Evolutionary conservation across 2,888 invertebrate genomes (phyloP), one percentile per base, ranked within the genome.

Genomic region (Elmis aenea): DNA sequence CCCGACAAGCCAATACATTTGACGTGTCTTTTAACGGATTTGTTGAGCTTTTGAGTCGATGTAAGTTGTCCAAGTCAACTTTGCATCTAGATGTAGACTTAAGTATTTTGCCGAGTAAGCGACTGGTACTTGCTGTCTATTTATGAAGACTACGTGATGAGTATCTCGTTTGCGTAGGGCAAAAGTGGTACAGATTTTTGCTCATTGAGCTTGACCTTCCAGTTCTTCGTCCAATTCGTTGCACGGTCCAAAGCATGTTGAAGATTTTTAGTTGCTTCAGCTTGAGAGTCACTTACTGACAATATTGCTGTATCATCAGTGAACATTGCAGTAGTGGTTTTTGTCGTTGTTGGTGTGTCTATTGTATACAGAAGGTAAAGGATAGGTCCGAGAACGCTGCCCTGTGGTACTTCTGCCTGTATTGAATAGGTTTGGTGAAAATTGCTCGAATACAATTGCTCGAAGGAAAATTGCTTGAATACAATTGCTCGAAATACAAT

Each of bases 321-420:
- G 29, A 45, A 47, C 15, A 32, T 37, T 5, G 38, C 32, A 21
- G 43, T 38, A 2, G 26, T 34, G 13, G 41, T 43, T 13, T 31
- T 33, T 29, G 29, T 12, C 30, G 34, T 13, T 28, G 37, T 38
- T 14, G 46, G 50, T 6, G 48, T 23, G 20, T 51, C 45, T 16
- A 43, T 26, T 9, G 46, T 49, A 24, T 45, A 24, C 9, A 31
- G 14, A 6, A 31, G 15, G 14, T 31, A 23, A 4, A 31, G 10
- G 6, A 49, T 33, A 14, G 49, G 50, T 12, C 45, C 45, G 8
- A 51, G 43, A 3, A 46, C 35, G 18, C 45, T 51, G 5, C 49
- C 47, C 35, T 52, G 48, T 3, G 25, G 25, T 11, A 10, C 11
- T 3, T 13, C 11, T 13, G 25, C 25, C 13, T 3, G 11, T 25